Evolutionary conservation across 2,113 vertebrate genomes (phyloP).

Genomic region (Ameiurus melas): DNA sequence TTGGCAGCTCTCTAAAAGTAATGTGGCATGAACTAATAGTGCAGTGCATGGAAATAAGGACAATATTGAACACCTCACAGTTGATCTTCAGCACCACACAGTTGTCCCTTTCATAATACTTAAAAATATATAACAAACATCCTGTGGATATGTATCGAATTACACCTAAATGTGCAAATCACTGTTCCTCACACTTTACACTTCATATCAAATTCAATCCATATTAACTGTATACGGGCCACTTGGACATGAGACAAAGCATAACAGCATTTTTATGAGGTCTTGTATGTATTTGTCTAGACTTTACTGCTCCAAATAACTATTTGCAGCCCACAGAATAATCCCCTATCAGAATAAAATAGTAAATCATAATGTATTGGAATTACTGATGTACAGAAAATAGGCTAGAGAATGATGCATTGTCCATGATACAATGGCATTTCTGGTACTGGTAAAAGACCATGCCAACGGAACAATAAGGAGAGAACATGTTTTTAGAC

Average conservation of each 20-base stretch:
- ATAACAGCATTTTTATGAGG: not conserved
- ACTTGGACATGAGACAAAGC: not conserved
- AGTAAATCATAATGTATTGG: not conserved
- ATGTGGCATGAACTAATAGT: slow-evolving; percentile 34
- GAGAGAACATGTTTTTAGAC: slow-evolving; percentile 24
- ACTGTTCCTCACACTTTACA: not conserved
- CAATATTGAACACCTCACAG: slow-evolving; percentile 22
- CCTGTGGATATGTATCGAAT: not conserved
- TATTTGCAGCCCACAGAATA: not conserved
- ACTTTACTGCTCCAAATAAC: not conserved
- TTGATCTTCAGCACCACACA: not conserved
- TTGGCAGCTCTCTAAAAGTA: slow-evolving; percentile 8
- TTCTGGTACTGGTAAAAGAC: not conserved
- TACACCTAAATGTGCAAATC: not conserved
- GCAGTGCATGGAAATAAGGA: slow-evolving; percentile 25
- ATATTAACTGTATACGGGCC: not conserved
- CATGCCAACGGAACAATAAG: not conserved
- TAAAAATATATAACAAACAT: not conserved
- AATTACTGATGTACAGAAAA: not conserved
- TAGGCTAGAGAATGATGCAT: not conserved
- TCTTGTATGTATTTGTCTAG: not conserved
- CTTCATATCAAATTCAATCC: not conserved
- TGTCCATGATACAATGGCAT: not conserved
- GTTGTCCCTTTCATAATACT: not conserved
- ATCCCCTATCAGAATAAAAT: not conserved